These are phyloP conservation scores for Leptopilina boulardi DNA, from an alignment of 1,140 invertebrate species.

Conservation along the genomic window DNA sequence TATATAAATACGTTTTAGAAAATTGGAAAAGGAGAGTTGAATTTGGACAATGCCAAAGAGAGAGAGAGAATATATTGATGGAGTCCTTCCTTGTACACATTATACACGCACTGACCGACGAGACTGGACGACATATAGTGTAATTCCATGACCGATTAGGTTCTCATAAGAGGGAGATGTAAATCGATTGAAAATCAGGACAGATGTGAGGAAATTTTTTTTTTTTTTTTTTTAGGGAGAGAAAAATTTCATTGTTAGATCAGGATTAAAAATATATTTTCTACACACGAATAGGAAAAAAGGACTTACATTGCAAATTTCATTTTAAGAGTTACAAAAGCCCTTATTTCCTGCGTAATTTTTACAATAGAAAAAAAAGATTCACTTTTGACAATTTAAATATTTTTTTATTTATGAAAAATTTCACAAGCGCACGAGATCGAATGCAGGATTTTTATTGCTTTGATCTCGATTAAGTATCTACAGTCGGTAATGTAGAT, in stretches of 20 bases:
- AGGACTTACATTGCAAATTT: neutral
- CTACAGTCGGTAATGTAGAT: too few species aligned
- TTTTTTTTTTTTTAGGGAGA: conserved; percentile 43
- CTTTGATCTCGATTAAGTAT: too few species aligned
- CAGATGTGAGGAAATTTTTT: conserved; percentile 51
- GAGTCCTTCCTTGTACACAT: neutral
- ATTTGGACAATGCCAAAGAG: neutral
- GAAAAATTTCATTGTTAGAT: neutral
- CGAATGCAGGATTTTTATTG: too few species aligned
- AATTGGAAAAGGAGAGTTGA: neutral
- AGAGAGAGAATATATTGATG: neutral
- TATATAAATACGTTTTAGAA: neutral
- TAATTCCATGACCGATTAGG: conserved; percentile 57
- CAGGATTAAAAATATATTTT: neutral
- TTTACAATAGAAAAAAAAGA: too few species aligned
- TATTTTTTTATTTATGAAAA: too few species aligned
- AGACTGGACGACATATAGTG: conserved; percentile 39
- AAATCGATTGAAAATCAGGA: conserved; percentile 45
- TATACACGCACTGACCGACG: conserved; percentile 37
- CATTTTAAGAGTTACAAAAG: neutral
- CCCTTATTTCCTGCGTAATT: too few species aligned
- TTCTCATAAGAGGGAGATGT: conserved; percentile 49
- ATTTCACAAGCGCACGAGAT: too few species aligned
- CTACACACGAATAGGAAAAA: neutral
- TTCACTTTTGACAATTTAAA: too few species aligned